Evolutionary conservation across 2,113 vertebrate genomes (phyloP), one percentile per base, ranked within the genome.

Genomic region (Indri indri): DNA sequence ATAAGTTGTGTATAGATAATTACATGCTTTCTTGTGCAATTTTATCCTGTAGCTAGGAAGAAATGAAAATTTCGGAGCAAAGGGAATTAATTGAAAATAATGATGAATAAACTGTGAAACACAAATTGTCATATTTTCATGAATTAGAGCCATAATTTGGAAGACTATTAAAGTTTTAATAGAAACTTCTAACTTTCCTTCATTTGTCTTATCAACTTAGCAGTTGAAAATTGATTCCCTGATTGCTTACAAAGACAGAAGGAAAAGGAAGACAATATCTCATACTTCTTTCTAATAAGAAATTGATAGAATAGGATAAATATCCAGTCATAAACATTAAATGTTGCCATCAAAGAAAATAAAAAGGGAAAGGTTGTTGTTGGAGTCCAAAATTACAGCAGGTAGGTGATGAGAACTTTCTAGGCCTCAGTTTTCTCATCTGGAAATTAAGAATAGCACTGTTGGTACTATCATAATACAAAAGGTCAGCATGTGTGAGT

Each of bases 211-310:
- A 85, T 32, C 37, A 93, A 37, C 20, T 80, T 84, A 80, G 47
- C 40, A 84, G 25, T 27, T 79, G 25, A 63, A 90, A 92, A 87
- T 11, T 66, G 42, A 90, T 61, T 87, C 17, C 22, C 59, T 87
- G 12, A 25, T 95, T 88, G 22, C 32, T 94, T 92, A 66, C n/a
- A 73, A 84, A 92, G 50, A 94, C 68, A 95, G 12, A 80, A 88
- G 16, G 20, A 27, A 92, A 93, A 77, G 12, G 4, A 86, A 66
- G 13, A 87, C 54, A 25, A 82, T 9, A 57, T 74, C 16, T 83
- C 73, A 89, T 32, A 87, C 17, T 61, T 77, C 63, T 73, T 91
- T 90, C 63, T 50, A 87, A 73, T 54, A 32, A 83, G 37, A 90
- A 92, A 66, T 84, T 22, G 57, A 45, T 94, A 92, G 32, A 17